Percentiles rank a stretch among this genome's conserved stretches.
phyloP scores from a whole-genome alignment of 2,113 vertebrate genomes.

The Marcusenius ussheri region DNA sequence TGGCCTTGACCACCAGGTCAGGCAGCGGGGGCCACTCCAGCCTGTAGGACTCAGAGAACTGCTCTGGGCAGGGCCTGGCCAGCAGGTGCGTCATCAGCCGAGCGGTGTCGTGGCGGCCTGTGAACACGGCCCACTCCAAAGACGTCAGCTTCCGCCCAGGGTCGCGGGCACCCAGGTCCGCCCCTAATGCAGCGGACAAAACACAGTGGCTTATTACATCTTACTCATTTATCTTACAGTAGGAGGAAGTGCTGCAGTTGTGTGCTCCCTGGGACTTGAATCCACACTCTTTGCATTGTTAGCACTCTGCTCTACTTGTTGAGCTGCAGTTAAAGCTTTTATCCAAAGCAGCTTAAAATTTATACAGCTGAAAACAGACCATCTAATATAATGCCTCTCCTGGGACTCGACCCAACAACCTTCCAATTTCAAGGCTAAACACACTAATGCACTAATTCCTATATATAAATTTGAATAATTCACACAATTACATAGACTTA shows the following conservation, averaged over 20 bases:
- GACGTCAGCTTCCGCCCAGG: conserved; percentile 73
- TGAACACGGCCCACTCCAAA: conserved; percentile 88
- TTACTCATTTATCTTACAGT: background rate
- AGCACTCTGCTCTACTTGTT: background rate
- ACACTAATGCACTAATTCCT: background rate
- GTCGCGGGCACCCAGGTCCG: conserved; percentile 72
- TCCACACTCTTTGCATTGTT: background rate
- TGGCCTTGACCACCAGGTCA: conserved; percentile 63
- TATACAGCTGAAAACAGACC: background rate
- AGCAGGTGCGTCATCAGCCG: conserved; percentile 74
- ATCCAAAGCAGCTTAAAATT: background rate
- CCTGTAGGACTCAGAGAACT: conserved; percentile 69
- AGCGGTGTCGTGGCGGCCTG: conserved; percentile 74
- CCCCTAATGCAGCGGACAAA: conserved; percentile 56
- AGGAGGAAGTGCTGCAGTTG: background rate
- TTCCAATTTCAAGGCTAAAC: background rate
- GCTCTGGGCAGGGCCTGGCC: conserved; percentile 71
- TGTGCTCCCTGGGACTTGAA: background rate
- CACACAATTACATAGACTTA: background rate
- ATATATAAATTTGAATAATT: background rate
- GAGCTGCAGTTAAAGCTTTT: background rate
- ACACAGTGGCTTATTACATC: background rate
- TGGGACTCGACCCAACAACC: background rate
- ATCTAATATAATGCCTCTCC: background rate
- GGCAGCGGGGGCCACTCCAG: conserved; percentile 75